Base-by-base conservation (phyloP, 2,888 invertebrate genomes). In the Torymus auratus region DNA sequence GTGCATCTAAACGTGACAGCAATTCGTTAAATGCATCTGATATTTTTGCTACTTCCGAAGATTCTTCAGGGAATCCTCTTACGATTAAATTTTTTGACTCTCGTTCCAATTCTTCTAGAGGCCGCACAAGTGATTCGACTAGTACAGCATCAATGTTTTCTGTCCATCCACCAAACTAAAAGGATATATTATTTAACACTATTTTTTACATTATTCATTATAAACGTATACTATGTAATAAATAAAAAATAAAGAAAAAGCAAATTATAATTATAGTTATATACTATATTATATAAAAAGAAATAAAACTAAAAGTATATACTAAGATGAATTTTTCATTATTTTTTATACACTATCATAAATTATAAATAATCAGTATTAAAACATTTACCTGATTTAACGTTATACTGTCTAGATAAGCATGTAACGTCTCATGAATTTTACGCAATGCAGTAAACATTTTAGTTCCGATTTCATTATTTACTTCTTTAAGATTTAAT, bases 131-230 rank as follows among this genome's bases (percentile, higher is more conserved):
- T 5, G 89, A 87, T 73, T 90, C 90, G 2, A 90, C 86, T 1
- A 90, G 85, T 14, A 90, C 87, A 4, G 88, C 89, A 82, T 90
- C 90, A 11, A 89, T 88, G 53, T 88, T 90, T 77, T 88, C 88
- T 41, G 85, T 85, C 82, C 86, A 86, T 7, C 85, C 84, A 53
- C 88, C 87, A 78, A 75, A 81, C 83, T 83, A 20, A 20, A 83
- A 56, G 61, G 17, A 23, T 41, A 56, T 28, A 62, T 58, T 64
- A 61, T 14, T 28, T 23, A 68, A n/a, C n/a, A 15, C 41, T 41
- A 1, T 41, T 7, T 41, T 41, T 41, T 41, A 41, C 7, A 41
- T 41, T 41, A 41, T 41, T 41, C 7, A 41, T n/a, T 60, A 52
- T 55, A 23, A 23, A 58, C 52, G 50, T 17, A 69, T 55, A 13